Conservation (phyloP, 2,113 vertebrate species). For the Psettodes erumei region DNA sequence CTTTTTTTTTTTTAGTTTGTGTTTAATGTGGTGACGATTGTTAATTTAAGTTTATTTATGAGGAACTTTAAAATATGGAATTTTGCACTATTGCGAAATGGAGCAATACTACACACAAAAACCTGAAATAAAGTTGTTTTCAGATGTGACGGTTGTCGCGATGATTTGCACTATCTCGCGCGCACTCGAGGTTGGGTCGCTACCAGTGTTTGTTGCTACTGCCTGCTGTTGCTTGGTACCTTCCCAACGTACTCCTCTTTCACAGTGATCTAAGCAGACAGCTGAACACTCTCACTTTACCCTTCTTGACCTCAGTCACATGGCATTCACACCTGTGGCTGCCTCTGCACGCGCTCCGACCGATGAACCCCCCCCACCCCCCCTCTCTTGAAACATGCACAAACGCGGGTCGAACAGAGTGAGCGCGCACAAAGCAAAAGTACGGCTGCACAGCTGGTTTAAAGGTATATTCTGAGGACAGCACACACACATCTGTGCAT, state of each 20-base stretch:
- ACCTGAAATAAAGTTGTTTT: slow-evolving; percentile 81
- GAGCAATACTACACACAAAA: slow-evolving; percentile 89
- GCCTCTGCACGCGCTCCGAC: slow-evolving; percentile 46
- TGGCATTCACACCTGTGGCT: slow-evolving; percentile 82
- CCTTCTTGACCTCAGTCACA: slow-evolving; percentile 79
- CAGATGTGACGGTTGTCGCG: too few species aligned
- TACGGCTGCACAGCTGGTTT: background rate
- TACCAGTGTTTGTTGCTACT: slow-evolving; percentile 59
- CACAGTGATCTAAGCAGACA: slow-evolving; percentile 79
- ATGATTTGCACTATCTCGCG: too few species aligned
- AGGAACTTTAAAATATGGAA: slow-evolving; percentile 77
- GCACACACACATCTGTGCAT: background rate
- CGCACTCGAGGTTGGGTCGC: slow-evolving; percentile 31
- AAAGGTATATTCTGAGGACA: background rate
- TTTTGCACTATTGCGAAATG: slow-evolving; percentile 89
- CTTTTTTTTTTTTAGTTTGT: slow-evolving; percentile 64
- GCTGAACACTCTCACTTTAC: slow-evolving; percentile 86
- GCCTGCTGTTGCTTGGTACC: slow-evolving; percentile 58
- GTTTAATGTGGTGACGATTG: slow-evolving; percentile 75
- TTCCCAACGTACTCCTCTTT: slow-evolving; percentile 64
- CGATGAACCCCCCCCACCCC: slow-evolving; percentile 17
- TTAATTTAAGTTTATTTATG: slow-evolving; percentile 87
- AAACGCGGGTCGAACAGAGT: slow-evolving; percentile 20
- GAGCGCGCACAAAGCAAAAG: slow-evolving; percentile 25
- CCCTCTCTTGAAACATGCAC: slow-evolving; percentile 35